Percentiles rank a stretch among this genome's conserved stretches.
Conservation (phyloP, 2,888 invertebrate genomes). For the Clistopyga incitator region DNA sequence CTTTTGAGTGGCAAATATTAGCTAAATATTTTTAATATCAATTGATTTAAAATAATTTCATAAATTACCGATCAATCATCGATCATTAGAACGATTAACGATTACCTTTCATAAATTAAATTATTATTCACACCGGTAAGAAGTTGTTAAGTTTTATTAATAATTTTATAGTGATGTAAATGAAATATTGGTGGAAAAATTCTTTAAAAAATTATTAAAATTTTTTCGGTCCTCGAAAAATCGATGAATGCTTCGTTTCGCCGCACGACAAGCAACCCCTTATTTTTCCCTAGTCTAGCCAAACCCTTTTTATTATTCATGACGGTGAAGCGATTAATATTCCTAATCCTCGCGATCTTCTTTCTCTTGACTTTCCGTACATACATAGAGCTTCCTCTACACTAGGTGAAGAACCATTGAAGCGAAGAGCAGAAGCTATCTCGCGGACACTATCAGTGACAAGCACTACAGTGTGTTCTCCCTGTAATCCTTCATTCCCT, state of each 20-base stretch:
- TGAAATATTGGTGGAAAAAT: too few relatives aligned
- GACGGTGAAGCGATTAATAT: constrained; percentile 50
- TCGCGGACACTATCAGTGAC: constrained; percentile 48
- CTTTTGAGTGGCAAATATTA: too few relatives aligned
- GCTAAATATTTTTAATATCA: too few relatives aligned
- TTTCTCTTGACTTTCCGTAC: too few relatives aligned
- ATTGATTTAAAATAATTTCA: neutral
- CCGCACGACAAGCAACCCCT: neutral
- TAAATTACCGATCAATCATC: neutral
- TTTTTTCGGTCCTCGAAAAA: neutral
- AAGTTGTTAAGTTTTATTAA: too few relatives aligned
- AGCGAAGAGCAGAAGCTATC: constrained; percentile 20
- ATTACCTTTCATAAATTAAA: neutral
- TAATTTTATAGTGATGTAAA: too few relatives aligned
- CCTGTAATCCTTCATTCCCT: constrained; percentile 60
- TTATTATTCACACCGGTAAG: neutral
- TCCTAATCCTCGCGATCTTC: constrained; percentile 41
- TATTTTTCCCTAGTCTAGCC: neutral
- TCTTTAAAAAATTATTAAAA: neutral
- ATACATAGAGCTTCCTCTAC: constrained; percentile 8
- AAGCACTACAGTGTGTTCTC: constrained; percentile 22
- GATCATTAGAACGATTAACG: too few relatives aligned
- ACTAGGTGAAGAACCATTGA: neutral
- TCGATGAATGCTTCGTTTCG: neutral
- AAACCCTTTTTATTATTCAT: constrained; percentile 39